Percentiles rank a stretch among this genome's conserved stretches.
Evolutionary conservation across 2,888 invertebrate species (phyloP).

Genomic region (Plutella xylostella): DNA sequence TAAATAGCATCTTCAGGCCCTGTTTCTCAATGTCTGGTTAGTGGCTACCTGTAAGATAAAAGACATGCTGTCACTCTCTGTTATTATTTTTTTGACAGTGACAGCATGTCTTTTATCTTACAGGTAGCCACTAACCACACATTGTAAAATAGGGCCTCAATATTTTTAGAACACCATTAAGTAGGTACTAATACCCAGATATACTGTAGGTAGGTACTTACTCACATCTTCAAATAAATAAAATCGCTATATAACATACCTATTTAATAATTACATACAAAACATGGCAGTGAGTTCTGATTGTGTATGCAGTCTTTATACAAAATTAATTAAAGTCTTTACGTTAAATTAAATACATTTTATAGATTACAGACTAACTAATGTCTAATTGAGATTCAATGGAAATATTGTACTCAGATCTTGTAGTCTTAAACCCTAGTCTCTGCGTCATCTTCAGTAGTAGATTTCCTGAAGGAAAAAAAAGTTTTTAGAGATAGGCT

Average conservation of each 20-base stretch:
- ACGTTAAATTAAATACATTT: conserved; percentile 11
- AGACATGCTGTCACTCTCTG: too few relatives aligned
- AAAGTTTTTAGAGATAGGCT: too few relatives aligned
- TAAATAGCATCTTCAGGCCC: too few relatives aligned
- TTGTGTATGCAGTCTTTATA: conserved; percentile 54
- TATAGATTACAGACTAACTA: conserved; percentile 33
- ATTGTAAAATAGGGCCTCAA: too few relatives aligned
- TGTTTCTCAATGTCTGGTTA: too few relatives aligned
- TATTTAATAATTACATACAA: conserved; percentile 13
- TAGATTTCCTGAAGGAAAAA: conserved; percentile 58
- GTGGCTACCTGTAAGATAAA: too few relatives aligned
- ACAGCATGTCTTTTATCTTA: too few relatives aligned
- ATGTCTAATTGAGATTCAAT: conserved; percentile 64
- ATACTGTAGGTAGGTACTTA: too few relatives aligned
- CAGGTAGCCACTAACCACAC: too few relatives aligned
- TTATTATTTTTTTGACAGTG: too few relatives aligned
- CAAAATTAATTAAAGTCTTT: conserved; percentile 29
- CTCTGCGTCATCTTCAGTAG: conserved; percentile 67
- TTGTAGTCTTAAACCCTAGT: conserved; percentile 46
- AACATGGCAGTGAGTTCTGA: conserved; percentile 61
- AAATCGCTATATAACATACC: not conserved
- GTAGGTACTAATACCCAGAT: too few relatives aligned
- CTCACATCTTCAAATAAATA: not conserved
- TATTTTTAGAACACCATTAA: too few relatives aligned
- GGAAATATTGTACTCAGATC: conserved; percentile 30